phyloP scores from a whole-genome alignment of 2,888 invertebrate genomes.

The Morpho helenor region DNA sequence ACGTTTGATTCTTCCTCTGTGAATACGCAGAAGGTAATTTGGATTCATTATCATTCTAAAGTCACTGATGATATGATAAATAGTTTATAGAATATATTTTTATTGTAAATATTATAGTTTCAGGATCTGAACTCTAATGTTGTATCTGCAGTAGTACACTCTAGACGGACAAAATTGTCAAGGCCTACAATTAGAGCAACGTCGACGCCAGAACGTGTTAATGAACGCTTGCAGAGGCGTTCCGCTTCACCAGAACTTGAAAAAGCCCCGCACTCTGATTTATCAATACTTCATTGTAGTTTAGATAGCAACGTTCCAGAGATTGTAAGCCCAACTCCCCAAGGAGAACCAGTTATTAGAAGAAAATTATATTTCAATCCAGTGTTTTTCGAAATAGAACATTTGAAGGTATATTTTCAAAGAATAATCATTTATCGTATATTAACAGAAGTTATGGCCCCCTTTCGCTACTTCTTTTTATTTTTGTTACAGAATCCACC shows the following conservation, averaged over 20 bases:
- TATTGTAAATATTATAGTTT: slow-evolving; percentile 38
- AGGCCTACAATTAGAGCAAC: slow-evolving; percentile 49
- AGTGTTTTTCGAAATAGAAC: slow-evolving; percentile 92
- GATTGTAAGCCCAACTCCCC: slow-evolving; percentile 50
- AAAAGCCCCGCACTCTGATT: slow-evolving; percentile 68
- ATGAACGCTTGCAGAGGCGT: slow-evolving; percentile 56
- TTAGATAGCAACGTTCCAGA: slow-evolving; percentile 45
- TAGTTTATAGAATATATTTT: not conserved
- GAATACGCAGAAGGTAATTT: slow-evolving; percentile 49
- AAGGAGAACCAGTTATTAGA: slow-evolving; percentile 72
- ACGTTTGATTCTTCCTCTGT: slow-evolving; percentile 53
- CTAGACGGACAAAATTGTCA: slow-evolving; percentile 57
- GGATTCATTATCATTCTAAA: not conserved
- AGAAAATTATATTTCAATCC: slow-evolving; percentile 93
- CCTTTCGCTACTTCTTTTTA: not conserved
- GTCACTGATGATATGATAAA: too few relatives aligned
- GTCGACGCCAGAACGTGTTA: slow-evolving; percentile 48
- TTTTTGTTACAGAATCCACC: slow-evolving; percentile 87
- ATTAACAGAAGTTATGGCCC: not conserved
- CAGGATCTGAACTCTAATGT: slow-evolving; percentile 62
- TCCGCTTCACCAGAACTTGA: slow-evolving; percentile 68
- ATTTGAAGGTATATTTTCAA: slow-evolving; percentile 81
- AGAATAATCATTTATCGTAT: not conserved
- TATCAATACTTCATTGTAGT: slow-evolving; percentile 67
- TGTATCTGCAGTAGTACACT: slow-evolving; percentile 68